Conservation (phyloP, 2,797 vertebrate species). For the Danio choprae region DNA sequence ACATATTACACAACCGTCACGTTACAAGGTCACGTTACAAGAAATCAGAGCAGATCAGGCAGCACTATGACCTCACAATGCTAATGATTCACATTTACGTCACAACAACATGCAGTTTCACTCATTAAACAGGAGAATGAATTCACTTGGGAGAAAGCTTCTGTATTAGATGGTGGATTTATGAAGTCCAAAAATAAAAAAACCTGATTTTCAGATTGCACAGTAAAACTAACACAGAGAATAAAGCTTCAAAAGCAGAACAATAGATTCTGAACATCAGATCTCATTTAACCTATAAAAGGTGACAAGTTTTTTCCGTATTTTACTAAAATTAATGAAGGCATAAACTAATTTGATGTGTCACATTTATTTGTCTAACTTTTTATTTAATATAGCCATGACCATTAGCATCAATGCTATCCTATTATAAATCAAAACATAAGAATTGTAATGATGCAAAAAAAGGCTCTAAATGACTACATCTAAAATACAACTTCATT, state of each 20-base stretch:
- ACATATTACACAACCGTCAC: conserved; percentile 68
- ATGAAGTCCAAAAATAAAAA: not conserved
- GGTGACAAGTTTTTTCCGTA: no score
- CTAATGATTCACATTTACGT: conserved; percentile 21
- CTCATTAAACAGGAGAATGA: conserved; percentile 3
- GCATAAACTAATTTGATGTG: not conserved
- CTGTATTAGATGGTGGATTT: not conserved
- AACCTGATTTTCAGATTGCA: not conserved
- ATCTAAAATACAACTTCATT: no score
- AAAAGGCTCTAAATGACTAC: no score
- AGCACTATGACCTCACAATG: conserved; percentile 37
- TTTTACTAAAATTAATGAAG: not conserved
- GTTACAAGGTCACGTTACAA: conserved; percentile 29
- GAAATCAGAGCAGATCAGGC: conserved; percentile 36
- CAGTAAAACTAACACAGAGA: not conserved
- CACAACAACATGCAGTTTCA: conserved; percentile 19
- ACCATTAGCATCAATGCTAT: not conserved
- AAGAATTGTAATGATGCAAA: not conserved
- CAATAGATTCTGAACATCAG: not conserved
- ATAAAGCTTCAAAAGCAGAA: not conserved
- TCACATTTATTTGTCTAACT: not conserved
- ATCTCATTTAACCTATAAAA: not conserved
- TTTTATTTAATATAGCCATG: not conserved
- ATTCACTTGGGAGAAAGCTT: conserved; percentile 46
- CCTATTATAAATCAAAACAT: not conserved